phyloP scores from a whole-genome alignment of 2,113 vertebrate species.

The Polypterus bichir region DNA sequence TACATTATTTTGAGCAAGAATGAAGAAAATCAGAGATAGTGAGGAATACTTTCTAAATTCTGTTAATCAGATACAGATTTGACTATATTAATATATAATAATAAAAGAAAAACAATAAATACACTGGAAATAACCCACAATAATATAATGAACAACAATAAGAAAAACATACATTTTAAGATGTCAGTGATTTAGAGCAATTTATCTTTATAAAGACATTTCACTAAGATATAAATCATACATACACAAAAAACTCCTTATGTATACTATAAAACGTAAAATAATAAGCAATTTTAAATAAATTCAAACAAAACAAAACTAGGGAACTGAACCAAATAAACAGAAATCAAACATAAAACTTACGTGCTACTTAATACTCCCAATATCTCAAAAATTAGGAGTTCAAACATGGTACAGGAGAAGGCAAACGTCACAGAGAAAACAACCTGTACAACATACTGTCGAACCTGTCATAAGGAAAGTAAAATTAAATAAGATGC shows the following conservation, averaged over 20 bases:
- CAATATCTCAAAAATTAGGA: slow-evolving; percentile 97
- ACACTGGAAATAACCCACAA: neutral
- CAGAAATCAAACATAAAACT: slow-evolving; percentile 23
- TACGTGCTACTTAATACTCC: slow-evolving; percentile 86
- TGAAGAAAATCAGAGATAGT: no score
- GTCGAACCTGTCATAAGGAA: slow-evolving; percentile 60
- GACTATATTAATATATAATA: neutral
- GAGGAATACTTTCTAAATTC: no score
- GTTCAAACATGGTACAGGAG: slow-evolving; percentile 98
- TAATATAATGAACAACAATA: no score
- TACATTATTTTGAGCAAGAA: no score
- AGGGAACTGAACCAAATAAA: neutral
- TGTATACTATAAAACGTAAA: neutral
- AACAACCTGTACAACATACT: slow-evolving; percentile 90
- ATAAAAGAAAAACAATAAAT: neutral
- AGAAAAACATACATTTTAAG: no score
- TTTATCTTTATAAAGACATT: no score
- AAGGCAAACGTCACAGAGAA: slow-evolving; percentile 96
- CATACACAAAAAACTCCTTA: no score
- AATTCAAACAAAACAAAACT: neutral
- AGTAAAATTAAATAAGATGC: slow-evolving; percentile 9
- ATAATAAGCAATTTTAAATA: neutral
- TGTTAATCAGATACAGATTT: neutral
- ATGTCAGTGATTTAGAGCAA: no score
- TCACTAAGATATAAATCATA: no score